A percentile compares a stretch with the other conserved stretches of the same genome.
Evolutionary conservation across 2,888 invertebrate genomes (phyloP).

Genomic region (Rhimphoctona megacephalus): DNA sequence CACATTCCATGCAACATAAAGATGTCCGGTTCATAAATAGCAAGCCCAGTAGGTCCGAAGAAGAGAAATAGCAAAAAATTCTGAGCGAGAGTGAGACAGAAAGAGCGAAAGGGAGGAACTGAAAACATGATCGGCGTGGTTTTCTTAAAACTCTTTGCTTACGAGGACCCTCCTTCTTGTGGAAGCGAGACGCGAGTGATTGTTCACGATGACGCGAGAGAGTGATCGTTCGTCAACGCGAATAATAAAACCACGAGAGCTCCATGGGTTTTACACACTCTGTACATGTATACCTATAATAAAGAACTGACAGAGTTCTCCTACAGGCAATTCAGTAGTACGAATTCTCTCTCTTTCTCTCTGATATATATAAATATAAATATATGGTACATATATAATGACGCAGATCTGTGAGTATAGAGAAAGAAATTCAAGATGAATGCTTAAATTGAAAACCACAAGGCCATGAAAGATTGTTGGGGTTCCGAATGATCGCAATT

Average conservation of each 20-base stretch:
- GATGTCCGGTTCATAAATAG: slow-evolving; percentile 53
- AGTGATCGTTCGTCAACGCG: slow-evolving; percentile 78
- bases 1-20: slow-evolving; percentile 38
- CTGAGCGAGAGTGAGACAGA: not conserved
- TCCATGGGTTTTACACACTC: slow-evolving; percentile 68
- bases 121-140: slow-evolving; percentile 28
- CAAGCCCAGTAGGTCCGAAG: slow-evolving; percentile 15
- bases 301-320: slow-evolving; percentile 55
- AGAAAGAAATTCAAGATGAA: slow-evolving; percentile 67
- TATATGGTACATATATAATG: slow-evolving; percentile 11
- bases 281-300: slow-evolving; percentile 46
- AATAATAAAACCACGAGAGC: slow-evolving; percentile 75
- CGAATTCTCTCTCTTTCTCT: slow-evolving; percentile 15
- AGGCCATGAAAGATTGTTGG: slow-evolving; percentile 60
- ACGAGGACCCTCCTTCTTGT: slow-evolving; percentile 23
- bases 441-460: slow-evolving; percentile 75
- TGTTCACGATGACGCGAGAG: slow-evolving; percentile 74
- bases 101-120: slow-evolving; percentile 1
- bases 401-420: slow-evolving; percentile 35
- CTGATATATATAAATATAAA: not conserved
- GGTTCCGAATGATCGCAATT: slow-evolving; percentile 60
- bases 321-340: slow-evolving; percentile 30
- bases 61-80: not conserved
- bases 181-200: slow-evolving; percentile 58
- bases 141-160: slow-evolving; percentile 37